Evolutionary conservation across 2,113 vertebrate genomes (phyloP).

Genomic region (Eublepharis macularius): DNA sequence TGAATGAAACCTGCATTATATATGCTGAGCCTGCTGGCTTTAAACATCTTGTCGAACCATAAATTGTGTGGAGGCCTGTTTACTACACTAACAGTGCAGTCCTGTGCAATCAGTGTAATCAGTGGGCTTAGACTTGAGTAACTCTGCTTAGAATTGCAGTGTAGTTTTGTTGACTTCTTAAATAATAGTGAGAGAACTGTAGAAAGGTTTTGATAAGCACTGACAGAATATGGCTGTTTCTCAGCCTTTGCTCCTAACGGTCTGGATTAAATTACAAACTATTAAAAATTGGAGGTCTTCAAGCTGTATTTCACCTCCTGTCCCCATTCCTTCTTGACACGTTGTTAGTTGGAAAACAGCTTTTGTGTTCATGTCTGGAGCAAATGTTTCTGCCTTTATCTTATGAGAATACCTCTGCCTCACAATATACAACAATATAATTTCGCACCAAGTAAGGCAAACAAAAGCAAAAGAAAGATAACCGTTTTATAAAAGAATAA

Average conservation of each 20-base stretch:
- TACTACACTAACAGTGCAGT: background rate
- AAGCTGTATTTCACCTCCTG: background rate
- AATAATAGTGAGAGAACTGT: background rate
- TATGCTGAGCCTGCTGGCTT: background rate
- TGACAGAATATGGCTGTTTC: conserved; percentile 4
- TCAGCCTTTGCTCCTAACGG: conserved; percentile 18
- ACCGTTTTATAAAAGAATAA: background rate
- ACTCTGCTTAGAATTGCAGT: no score
- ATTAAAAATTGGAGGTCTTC: background rate
- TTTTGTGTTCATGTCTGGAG: background rate
- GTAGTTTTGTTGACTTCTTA: background rate
- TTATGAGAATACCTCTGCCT: background rate
- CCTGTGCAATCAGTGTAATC: no score
- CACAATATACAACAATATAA: background rate
- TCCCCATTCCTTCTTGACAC: background rate
- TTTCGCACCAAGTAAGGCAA: background rate
- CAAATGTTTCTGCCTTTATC: background rate
- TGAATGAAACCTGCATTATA: background rate
- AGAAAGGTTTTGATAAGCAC: conserved; percentile 12
- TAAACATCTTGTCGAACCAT: background rate
- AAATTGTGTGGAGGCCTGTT: background rate
- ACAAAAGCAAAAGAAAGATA: background rate
- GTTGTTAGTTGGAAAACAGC: background rate
- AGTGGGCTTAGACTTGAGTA: no score
- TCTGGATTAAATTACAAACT: background rate